Base-by-base conservation (phyloP, 2,113 vertebrate species). In the Sturnira hondurensis region DNA sequence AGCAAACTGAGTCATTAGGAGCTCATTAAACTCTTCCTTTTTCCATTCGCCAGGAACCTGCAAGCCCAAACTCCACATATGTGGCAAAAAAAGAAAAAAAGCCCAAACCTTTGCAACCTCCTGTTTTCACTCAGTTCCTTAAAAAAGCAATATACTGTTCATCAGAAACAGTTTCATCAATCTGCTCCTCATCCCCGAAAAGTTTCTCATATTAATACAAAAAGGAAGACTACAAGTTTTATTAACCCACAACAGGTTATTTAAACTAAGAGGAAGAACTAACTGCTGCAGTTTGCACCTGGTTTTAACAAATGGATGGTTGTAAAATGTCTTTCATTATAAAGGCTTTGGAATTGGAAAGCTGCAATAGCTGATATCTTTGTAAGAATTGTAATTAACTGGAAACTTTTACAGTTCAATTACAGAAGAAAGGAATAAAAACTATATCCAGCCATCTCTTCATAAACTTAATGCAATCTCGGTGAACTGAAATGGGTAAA, bases 241-340 rank as follows among this genome's bases (percentile, higher is more conserved):
- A 68, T 65, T 43, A 91, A 76, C 36, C 45, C 67, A 28, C 28
- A 70, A 67, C 71, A 70, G 45, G 26, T 89, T 87, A 83, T 50
- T 92, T 94, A 86, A 76, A 89, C 82, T 38, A 0, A 45, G 28
- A 94, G 31, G 33, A 90, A 84, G 5, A 85, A 95, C 31, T 67
- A 96, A 94, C 78, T 86, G 45, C 14, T 68, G 28, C 15, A 87
- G 71, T 86, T 74, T 85, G 36, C 41, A 89, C 54, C 85, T 77
- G 41, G 87, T 56, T 92, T 92, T 93, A 76, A 93, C 36, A 95
- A 74, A 88, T 63, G 13, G 20, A 36, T 33, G 52, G 20, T 16
- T 81, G 4, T 76, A 86, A 84, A 95, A 82, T 88, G 61, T 76
- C 56, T 84, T 92, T 80, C 78, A 90, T 54, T 77, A 67, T 22